Evolutionary conservation across 37 sponge, comb jelly and placozoan species (phyloP), one percentile per base, ranked within the genome.

Genomic region (Corticium candelabrum): DNA sequence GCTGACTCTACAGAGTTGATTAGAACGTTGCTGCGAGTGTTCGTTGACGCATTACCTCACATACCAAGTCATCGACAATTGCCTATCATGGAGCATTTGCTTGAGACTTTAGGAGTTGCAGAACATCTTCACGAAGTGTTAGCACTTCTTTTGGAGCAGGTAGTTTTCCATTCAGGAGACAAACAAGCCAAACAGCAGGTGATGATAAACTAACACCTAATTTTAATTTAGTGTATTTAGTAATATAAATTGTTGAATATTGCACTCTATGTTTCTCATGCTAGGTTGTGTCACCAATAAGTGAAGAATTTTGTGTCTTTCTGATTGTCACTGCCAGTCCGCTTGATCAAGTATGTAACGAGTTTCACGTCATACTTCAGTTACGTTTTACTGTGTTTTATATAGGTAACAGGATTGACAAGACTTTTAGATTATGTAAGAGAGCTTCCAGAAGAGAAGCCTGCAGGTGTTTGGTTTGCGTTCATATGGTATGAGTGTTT

Each of bases 41-140:
- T 94, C 77, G 88, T 89, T 21, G 99, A 98, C 76, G 88, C 99
- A 32, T 67, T 84, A 1, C 90, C 95, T 40, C 99, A 98, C 82
- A 77, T 98, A 11, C 99, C 99, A 37, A 73, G 84, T 39, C 99
- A 98, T 80, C 84, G 99, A 50, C 62, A 81, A 35, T 75, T 86
- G 2, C 85, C 93, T 0, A 78, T 98, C 7, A 85, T 93, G 75
- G 68, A 76, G 69, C 95, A 92, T 40, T 89, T 98, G 73, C 69
- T 94, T 40, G 5, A 56, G 7, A 88, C 77, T 0, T 34, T 93
- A 2, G 95, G 90, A 34, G 68, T 87, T 2, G 35, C 11, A 37
- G 82, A 85, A 2, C 79, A 85, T 76, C 81, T 95, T 41, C 82
- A 86, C 40, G 67, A 69, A 56, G 75, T 85, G 3, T 69, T 93